Conservation (phyloP, 2,113 vertebrate genomes). For the Phycodurus eques region DNA sequence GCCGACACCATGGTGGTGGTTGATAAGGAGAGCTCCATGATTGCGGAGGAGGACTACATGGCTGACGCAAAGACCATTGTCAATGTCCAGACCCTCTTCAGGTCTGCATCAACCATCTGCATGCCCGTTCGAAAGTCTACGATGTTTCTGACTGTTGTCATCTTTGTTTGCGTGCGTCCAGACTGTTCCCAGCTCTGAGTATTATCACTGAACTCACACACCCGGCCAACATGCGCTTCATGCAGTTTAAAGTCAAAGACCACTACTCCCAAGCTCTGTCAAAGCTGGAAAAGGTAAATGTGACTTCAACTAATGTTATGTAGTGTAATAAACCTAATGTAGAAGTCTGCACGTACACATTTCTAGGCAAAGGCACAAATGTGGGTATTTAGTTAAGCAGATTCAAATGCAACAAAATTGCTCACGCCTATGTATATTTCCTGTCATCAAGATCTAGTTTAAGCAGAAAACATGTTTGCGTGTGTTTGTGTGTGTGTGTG, state of each 20-base stretch:
- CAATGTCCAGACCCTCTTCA: conserved; percentile 81
- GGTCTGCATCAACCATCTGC: conserved; percentile 47
- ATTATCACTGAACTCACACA: conserved; percentile 84
- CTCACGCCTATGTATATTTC: not conserved
- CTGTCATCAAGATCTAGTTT: not conserved
- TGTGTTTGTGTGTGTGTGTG: conserved; percentile 3
- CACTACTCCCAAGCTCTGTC: conserved; percentile 80
- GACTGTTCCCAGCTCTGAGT: conserved; percentile 80
- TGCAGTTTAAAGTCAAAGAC: conserved; percentile 84
- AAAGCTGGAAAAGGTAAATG: conserved; percentile 80
- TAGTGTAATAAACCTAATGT: not conserved
- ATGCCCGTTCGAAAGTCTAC: not conserved
- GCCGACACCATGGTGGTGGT: conserved; percentile 83
- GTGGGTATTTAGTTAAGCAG: not conserved
- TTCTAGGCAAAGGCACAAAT: not conserved
- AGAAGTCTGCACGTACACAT: not conserved
- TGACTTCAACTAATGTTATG: not conserved
- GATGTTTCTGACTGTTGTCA: not conserved
- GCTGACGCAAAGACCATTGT: conserved; percentile 82
- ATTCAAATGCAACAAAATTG: not conserved
- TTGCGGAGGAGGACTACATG: conserved; percentile 83
- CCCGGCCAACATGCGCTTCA: conserved; percentile 84
- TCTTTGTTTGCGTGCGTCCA: conserved; percentile 34
- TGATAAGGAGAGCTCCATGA: conserved; percentile 84
- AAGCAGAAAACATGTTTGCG: not conserved